Base-by-base conservation (phyloP, 2,113 vertebrate species). In the Bos javanicus region DNA sequence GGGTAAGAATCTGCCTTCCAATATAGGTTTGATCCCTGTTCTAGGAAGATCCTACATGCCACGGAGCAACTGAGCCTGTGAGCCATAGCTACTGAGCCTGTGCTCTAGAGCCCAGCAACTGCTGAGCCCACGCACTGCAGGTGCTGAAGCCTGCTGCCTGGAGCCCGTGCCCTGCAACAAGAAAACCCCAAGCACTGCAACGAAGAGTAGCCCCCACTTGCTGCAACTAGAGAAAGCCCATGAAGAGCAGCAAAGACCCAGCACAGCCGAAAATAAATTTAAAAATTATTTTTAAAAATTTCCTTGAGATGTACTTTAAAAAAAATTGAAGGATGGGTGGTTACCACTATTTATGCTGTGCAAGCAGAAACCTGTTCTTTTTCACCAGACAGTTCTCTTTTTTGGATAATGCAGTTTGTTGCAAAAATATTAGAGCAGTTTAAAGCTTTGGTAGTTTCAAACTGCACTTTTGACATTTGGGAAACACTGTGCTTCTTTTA, bases 101-200 rank as follows among this genome's bases (percentile, higher is more conserved):
- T 26, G 36, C 71, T 14, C 23, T 14, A 26, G 36, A 76, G 23
- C 39, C 36, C 71, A 39, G 71, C 36, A 14, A 0, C 21, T 43
- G 0, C 36, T 62, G 11, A 7, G 36, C 36, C n/a, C 36, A 26
- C 3, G 3, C 71, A 43, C 6, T 14, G 36, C 71, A 39, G 0
- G 21, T 43, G 0, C 71, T 39, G 36, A 6, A 74, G 36, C 36
- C 36, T 43, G 71, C 36, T 14, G 71, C 71, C 71, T 3, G 21
- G 36, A 7, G 36, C 36, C 71, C 21, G 1, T 6, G 71, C 71
- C 6, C 36, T 26, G 11, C 71, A 74, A 11, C 10, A 6, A 6
- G 67, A 21, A 21, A 71, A 39, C n/a, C n/a, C 67, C 33, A 21
- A 11, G 67, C 9, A 2, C 67, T 13, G 19, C 67, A 11, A 39